These are phyloP conservation scores for Drosophila anceps DNA, from an alignment of 2,888 invertebrate species.

Conservation along the genomic window DNA sequence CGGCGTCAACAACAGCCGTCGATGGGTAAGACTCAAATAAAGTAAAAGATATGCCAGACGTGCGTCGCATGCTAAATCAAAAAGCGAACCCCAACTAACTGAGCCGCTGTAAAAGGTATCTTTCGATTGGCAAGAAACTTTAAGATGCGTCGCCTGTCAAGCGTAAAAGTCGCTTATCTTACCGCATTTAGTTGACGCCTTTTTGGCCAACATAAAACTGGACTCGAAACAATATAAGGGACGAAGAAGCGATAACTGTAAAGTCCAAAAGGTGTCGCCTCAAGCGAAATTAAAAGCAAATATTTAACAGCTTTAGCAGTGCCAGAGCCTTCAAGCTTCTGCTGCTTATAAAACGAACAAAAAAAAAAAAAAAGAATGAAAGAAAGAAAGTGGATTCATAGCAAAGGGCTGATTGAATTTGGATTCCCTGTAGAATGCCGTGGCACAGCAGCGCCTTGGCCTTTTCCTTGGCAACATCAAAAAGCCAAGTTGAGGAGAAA, in stretches of 20 bases:
- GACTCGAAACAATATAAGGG: slow-evolving; percentile 5
- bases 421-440: slow-evolving; percentile 42
- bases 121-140: background rate
- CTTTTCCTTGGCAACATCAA: slow-evolving; percentile 45
- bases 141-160: slow-evolving; percentile 4
- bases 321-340: slow-evolving; percentile 12
- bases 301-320: slow-evolving; percentile 38
- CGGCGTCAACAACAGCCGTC: slow-evolving; percentile 22
- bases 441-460: slow-evolving; percentile 11
- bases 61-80: slow-evolving; percentile 46
- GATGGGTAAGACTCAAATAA: slow-evolving; percentile 1
- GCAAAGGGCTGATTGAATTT: slow-evolving; percentile 44
- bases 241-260: slow-evolving; percentile 18
- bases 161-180: background rate
- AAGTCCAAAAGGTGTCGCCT: slow-evolving; percentile 11
- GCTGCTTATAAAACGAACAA: slow-evolving; percentile 2
- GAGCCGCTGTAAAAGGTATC: slow-evolving; percentile 6
- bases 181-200: background rate
- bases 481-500: slow-evolving; percentile 43
- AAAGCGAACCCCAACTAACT: background rate
- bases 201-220: slow-evolving; percentile 14
- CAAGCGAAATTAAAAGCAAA: slow-evolving; percentile 49
- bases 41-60: slow-evolving; percentile 61
- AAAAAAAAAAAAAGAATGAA: slow-evolving; percentile 10
- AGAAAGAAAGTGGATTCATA: slow-evolving; percentile 24